Evolutionary conservation across 2,888 invertebrate species (phyloP), one percentile per base, ranked within the genome.

Genomic region (Dorcus parallelipipedus): DNA sequence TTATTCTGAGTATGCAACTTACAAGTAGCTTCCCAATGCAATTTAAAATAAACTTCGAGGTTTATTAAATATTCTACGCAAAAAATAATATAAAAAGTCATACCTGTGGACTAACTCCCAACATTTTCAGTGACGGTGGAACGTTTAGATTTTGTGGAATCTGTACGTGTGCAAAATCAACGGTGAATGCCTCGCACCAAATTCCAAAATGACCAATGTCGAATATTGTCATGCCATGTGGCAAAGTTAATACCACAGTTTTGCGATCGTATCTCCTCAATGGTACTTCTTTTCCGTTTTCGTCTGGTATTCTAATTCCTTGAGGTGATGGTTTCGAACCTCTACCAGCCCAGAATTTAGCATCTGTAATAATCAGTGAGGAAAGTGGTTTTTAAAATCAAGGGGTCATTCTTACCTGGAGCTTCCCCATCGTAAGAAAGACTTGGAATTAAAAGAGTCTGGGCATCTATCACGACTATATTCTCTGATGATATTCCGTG

Each of bases 61-160:
- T 33, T 33, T 6, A 6, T 33, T 33, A 33, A 33, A 33, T 33
- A 33, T 33, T 3, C 6, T 33, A 33, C 26, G 2, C 3, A 20
- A 33, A 4, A 33, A 33, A 33, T 33, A 33, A 33, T 6, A 6
- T 33, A 55, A 55, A 9, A 38, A 8, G 17, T 49, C 87, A 82
- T 84, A 95, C 95, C 92, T 95, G 95, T 49, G 95, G 94, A 62
- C 93, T 93, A 61, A 95, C 90, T 63, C 95, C 95, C 49, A 95
- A 86, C 94, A 95, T 95, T 81, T 90, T 91, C 61, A 95, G 85
- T 45, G 93, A 93, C 52, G 95, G 95, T 43, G 95, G 95, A 49
- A 95, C 89, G 80, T 92, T 92, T 62, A 90, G 80, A 55, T 80
- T 81, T 63, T 84, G 84, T 0, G 93, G 92, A 63, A 95, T 84